phyloP scores from a whole-genome alignment of 2,888 invertebrate species.

The Euproctis similis region DNA sequence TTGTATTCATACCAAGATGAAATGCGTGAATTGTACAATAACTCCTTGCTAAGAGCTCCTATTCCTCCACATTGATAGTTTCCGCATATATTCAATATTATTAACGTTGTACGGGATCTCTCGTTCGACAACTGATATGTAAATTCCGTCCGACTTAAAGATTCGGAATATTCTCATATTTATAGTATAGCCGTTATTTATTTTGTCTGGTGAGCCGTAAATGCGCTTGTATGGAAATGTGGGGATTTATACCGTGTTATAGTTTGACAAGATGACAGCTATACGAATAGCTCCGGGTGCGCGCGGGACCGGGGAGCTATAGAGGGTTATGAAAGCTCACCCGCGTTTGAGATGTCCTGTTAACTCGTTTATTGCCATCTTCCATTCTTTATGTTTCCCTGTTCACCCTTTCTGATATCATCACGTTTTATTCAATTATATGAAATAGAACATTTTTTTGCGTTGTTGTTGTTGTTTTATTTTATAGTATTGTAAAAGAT shows the following conservation, averaged over 20 bases:
- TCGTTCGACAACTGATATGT: slow-evolving; percentile 69
- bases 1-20: no score
- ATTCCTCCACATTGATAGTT: slow-evolving; percentile 38
- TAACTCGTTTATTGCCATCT: slow-evolving; percentile 55
- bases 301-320: slow-evolving; percentile 13
- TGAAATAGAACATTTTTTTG: slow-evolving; percentile 11
- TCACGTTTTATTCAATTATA: slow-evolving; percentile 36
- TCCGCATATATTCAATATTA: no score
- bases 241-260: slow-evolving; percentile 60
- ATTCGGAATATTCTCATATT: slow-evolving; percentile 63
- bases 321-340: slow-evolving; percentile 16
- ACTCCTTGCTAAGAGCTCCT: no score
- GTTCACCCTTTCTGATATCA: slow-evolving; percentile 30
- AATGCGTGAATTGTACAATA: no score
- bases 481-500: slow-evolving; percentile 4
- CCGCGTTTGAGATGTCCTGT: slow-evolving; percentile 35
- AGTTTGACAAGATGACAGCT: slow-evolving; percentile 73
- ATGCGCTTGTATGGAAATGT: slow-evolving; percentile 69
- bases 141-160: slow-evolving; percentile 62
- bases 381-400: slow-evolving; percentile 35
- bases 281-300: slow-evolving; percentile 40
- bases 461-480: no score
- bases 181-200: slow-evolving; percentile 70
- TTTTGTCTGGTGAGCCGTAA: slow-evolving; percentile 68
- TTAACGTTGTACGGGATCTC: slow-evolving; percentile 54